Conservation (phyloP, 2,113 vertebrate species). For the Phylloscopus trochiloides region DNA sequence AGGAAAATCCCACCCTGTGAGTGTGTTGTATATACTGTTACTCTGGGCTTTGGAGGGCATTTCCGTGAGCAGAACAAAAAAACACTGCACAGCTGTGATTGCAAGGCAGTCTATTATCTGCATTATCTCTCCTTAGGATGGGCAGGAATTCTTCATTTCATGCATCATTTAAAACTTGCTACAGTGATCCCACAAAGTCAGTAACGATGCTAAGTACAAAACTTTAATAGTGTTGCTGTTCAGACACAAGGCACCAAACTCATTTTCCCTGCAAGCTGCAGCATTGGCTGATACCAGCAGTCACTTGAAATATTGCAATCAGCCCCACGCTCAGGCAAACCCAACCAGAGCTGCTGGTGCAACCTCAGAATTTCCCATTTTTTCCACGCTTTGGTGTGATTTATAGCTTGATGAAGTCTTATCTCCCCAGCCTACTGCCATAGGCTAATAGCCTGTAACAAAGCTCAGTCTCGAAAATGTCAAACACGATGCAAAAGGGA, state of each 20-base stretch:
- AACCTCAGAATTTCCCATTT: conserved; percentile 41
- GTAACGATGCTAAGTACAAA: conserved; percentile 66
- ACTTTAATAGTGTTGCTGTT: conserved; percentile 61
- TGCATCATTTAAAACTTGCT: conserved; percentile 74
- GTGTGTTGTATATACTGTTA: background rate
- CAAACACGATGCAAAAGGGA: conserved; percentile 56
- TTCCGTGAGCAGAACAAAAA: conserved; percentile 50
- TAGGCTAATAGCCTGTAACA: conserved; percentile 69
- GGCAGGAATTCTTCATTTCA: conserved; percentile 72
- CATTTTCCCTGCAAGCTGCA: conserved; percentile 57
- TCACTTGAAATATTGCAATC: conserved; percentile 29
- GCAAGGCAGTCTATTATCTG: conserved; percentile 68
- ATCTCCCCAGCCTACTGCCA: conserved; percentile 67
- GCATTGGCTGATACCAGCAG: background rate
- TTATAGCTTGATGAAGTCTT: conserved; percentile 66
- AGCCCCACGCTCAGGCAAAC: background rate
- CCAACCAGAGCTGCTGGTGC: background rate
- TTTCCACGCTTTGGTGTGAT: conserved; percentile 47
- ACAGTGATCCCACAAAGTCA: conserved; percentile 69
- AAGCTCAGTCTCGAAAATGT: conserved; percentile 67
- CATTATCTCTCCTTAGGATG: conserved; percentile 64
- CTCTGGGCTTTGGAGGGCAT: conserved; percentile 58
- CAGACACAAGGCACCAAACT: conserved; percentile 52
- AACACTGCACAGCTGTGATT: conserved; percentile 61
- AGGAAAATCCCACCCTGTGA: background rate